Conservation (phyloP, 2,113 vertebrate species). For the Ciconia boyciana region DNA sequence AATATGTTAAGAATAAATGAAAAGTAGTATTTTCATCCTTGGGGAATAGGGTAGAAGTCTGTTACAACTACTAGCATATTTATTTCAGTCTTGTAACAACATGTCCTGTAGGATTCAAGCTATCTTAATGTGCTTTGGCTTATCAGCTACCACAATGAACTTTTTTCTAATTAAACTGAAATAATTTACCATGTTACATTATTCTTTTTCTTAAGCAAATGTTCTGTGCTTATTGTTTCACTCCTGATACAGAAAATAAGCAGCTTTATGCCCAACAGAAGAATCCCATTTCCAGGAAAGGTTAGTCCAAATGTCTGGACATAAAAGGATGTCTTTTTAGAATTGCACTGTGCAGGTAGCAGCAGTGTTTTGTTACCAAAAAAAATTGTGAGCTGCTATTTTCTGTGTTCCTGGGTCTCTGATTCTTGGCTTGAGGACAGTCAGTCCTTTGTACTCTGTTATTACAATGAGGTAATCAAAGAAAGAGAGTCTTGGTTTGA, state of each 20-base stretch:
- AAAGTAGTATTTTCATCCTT: background rate
- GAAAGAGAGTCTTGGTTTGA: constrained; percentile 75
- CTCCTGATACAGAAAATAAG: background rate
- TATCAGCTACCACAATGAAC: background rate
- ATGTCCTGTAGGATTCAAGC: background rate
- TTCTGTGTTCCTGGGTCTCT: constrained; percentile 70
- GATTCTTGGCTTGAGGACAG: constrained; percentile 78
- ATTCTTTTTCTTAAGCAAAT: background rate
- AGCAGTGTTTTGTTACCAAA: too few species aligned
- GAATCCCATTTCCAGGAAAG: background rate
- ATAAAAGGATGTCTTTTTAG: background rate
- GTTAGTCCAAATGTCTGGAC: background rate
- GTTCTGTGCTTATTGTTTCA: background rate
- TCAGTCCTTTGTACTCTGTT: constrained; percentile 77
- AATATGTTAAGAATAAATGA: background rate
- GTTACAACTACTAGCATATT: background rate
- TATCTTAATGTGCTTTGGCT: background rate
- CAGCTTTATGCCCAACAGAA: background rate
- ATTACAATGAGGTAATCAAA: constrained; percentile 78
- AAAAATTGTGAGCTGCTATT: constrained; percentile 67
- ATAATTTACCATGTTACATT: background rate
- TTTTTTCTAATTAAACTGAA: background rate
- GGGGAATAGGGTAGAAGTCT: background rate
- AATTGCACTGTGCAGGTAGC: too few species aligned
- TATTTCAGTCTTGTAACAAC: background rate